Evolutionary conservation across 2,113 vertebrate genomes (phyloP).

Genomic region (Uropsilus gracilis): DNA sequence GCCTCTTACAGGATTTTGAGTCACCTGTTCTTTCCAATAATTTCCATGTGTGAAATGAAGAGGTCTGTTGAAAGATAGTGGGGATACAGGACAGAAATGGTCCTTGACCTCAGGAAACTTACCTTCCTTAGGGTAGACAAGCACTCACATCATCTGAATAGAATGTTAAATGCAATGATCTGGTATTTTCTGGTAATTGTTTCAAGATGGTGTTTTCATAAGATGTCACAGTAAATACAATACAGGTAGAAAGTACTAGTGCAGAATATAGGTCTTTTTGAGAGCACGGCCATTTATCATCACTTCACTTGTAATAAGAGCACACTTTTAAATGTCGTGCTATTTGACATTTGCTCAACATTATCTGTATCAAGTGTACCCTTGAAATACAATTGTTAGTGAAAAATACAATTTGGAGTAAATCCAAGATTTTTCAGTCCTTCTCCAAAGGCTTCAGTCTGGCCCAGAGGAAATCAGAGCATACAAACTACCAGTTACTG

Average conservation of each 20-base stretch:
- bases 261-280: slow-evolving; percentile 21
- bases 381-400: not conserved
- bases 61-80: not conserved
- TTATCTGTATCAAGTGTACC: not conserved
- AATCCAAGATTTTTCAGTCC: not conserved
- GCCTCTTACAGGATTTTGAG: not conserved
- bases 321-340: not conserved
- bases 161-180: not conserved
- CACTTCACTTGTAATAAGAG: not conserved
- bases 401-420: slow-evolving; percentile 16
- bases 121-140: not conserved
- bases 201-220: not conserved
- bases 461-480: not conserved
- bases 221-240: not conserved
- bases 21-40: not conserved
- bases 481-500: not conserved
- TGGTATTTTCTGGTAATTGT: not conserved
- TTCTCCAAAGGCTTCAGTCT: slow-evolving; percentile 24
- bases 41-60: not conserved
- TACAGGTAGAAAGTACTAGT: not conserved
- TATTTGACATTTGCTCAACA: not conserved
- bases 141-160: not conserved
- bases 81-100: not conserved
- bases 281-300: not conserved
- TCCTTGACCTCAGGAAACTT: not conserved